These are phyloP conservation scores for Eumaeus atala DNA, from an alignment of 1,140 invertebrate genomes.

Conservation along the genomic window DNA sequence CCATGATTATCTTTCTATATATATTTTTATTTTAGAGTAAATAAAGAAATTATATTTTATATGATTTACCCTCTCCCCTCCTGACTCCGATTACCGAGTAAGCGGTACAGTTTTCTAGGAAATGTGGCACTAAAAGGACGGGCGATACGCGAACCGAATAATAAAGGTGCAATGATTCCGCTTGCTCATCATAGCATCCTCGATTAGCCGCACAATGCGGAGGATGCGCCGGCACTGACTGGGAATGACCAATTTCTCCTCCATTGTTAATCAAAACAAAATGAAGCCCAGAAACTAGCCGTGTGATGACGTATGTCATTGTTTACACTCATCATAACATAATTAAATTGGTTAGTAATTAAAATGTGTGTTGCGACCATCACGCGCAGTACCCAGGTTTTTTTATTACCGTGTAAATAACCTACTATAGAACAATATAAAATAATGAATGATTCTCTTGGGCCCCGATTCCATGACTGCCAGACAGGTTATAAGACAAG, in stretches of 20 bases:
- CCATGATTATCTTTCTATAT: too few relatives aligned
- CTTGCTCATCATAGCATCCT: conserved; percentile 39
- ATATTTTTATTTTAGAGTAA: too few relatives aligned
- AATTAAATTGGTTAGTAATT: conserved; percentile 31
- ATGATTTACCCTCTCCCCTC: conserved; percentile 23
- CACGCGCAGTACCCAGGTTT: too few relatives aligned
- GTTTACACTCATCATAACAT: conserved; percentile 19
- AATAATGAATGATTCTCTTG: too few relatives aligned
- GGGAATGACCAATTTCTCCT: conserved; percentile 9
- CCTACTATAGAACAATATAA: too few relatives aligned
- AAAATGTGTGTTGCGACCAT: too few relatives aligned
- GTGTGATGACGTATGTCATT: conserved; percentile 19
- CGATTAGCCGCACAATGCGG: conserved; percentile 37
- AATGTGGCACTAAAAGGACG: conserved; percentile 54
- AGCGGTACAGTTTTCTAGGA: conserved; percentile 65
- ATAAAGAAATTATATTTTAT: neutral
- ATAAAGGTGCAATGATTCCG: conserved; percentile 42
- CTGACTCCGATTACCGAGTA: conserved; percentile 34
- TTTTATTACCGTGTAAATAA: too few relatives aligned
- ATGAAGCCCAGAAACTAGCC: conserved; percentile 6
- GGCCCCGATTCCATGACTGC: too few relatives aligned
- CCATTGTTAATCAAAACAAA: neutral
- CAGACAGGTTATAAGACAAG: too few relatives aligned
- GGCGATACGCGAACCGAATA: conserved; percentile 43
- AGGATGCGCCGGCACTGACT: conserved; percentile 18